Conservation (phyloP, 2,797 vertebrate species). For the Falco berigora region DNA sequence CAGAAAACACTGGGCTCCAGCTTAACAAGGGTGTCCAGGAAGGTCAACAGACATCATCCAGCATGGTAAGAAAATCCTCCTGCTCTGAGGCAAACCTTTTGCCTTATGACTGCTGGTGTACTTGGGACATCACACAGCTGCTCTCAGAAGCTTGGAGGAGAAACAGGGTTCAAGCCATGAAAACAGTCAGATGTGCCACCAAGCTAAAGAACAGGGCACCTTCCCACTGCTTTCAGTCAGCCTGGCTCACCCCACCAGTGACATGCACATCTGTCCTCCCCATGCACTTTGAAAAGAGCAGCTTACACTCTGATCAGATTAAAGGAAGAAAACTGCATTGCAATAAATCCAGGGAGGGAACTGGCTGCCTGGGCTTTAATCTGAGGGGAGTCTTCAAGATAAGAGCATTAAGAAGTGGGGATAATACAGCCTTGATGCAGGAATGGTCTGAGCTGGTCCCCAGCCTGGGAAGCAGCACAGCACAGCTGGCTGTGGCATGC, state of each 20-base stretch:
- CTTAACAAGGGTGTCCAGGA: neutral
- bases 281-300: slow-evolving; percentile 19
- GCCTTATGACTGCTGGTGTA: neutral
- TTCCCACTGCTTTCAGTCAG: neutral
- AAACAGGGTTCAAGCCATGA: neutral
- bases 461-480: neutral
- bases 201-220: neutral
- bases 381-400: slow-evolving; percentile 4
- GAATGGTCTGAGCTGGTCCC: neutral
- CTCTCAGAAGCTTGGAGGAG: neutral
- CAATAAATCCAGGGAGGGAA: neutral
- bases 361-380: slow-evolving; percentile 1
- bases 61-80: neutral
- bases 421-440: neutral
- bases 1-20: neutral
- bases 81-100: neutral
- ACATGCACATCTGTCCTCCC: neutral
- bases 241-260: neutral
- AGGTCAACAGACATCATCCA: neutral
- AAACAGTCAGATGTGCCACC: neutral
- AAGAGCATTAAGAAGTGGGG: slow-evolving; percentile 22
- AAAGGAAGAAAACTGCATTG: slow-evolving; percentile 23
- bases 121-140: neutral
- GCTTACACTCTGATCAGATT: slow-evolving; percentile 16
- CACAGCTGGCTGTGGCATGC: neutral